These are phyloP conservation scores for Notechis scutatus DNA, from an alignment of 2,113 vertebrate species.

Conservation along the genomic window DNA sequence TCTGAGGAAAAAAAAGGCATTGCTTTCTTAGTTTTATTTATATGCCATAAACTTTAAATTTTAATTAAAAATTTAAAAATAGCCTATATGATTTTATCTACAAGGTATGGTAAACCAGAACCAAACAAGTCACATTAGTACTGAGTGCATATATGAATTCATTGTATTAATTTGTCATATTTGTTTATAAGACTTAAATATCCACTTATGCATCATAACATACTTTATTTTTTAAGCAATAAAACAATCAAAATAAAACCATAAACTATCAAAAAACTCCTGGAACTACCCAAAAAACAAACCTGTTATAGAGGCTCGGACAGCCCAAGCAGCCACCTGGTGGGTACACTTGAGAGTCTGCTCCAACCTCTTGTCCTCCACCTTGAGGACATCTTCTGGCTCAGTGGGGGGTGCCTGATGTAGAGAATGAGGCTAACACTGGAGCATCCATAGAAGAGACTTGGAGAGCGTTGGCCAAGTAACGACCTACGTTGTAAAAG, in stretches of 20 bases:
- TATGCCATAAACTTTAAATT: background rate
- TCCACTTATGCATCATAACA: background rate
- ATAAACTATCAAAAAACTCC: background rate
- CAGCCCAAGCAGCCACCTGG: no score
- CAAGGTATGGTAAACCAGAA: background rate
- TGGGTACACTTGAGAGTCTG: no score
- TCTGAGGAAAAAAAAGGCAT: background rate
- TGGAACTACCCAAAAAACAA: background rate
- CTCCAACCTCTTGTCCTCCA: no score
- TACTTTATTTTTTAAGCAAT: background rate
- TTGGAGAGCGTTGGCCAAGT: no score
- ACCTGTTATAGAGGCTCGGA: no score
- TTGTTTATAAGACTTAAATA: background rate
- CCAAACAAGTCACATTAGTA: background rate
- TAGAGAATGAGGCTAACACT: no score
- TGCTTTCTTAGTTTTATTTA: background rate
- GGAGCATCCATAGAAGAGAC: no score
- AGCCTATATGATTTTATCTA: no score
- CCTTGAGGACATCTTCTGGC: no score
- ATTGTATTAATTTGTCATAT: background rate
- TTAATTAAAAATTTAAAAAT: no score
- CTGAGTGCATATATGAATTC: background rate
- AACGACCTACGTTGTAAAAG: no score
- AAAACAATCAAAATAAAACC: background rate
- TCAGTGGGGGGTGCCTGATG: no score